These are phyloP conservation scores for Xiphophorus hellerii DNA, from an alignment of 2,113 vertebrate genomes.

Conservation along the genomic window DNA sequence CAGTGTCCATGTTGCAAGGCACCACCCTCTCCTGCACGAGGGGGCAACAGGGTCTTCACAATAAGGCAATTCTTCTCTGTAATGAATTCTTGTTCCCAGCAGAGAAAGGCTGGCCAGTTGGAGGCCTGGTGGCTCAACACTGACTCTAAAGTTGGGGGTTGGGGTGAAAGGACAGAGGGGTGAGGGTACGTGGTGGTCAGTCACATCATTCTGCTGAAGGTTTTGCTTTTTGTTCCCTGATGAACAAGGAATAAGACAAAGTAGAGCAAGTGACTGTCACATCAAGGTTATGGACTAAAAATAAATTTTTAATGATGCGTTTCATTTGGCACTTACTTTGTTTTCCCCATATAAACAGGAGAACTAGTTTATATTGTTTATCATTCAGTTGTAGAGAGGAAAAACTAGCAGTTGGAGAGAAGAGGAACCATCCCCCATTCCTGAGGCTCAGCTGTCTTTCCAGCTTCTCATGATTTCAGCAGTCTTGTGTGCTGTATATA, in stretches of 20 bases:
- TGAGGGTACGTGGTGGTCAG: slow-evolving; percentile 52
- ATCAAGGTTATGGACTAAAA: neutral
- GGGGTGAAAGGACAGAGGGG: slow-evolving; percentile 48
- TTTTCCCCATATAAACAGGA: neutral
- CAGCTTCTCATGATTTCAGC: neutral
- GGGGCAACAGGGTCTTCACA: slow-evolving; percentile 66
- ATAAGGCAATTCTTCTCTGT: slow-evolving; percentile 75
- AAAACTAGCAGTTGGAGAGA: neutral
- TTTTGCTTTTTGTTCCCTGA: slow-evolving; percentile 62
- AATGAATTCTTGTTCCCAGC: slow-evolving; percentile 75
- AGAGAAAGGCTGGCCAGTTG: slow-evolving; percentile 55
- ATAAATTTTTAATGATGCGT: neutral
- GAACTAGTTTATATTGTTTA: neutral
- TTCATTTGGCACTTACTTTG: neutral
- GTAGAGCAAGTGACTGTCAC: neutral
- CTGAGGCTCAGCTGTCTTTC: neutral
- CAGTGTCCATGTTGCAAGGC: slow-evolving; percentile 62
- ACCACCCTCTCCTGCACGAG: slow-evolving; percentile 58
- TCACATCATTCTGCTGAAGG: slow-evolving; percentile 80
- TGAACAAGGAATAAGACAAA: slow-evolving; percentile 69
- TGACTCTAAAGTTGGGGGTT: slow-evolving; percentile 44
- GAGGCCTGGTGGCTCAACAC: slow-evolving; percentile 46
- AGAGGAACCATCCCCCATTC: neutral
- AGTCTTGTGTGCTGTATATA: neutral
- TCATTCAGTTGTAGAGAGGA: neutral